Percentiles rank a stretch among this genome's conserved stretches.
phyloP scores from a whole-genome alignment of 2,113 vertebrate species.

The Ictalurus furcatus region DNA sequence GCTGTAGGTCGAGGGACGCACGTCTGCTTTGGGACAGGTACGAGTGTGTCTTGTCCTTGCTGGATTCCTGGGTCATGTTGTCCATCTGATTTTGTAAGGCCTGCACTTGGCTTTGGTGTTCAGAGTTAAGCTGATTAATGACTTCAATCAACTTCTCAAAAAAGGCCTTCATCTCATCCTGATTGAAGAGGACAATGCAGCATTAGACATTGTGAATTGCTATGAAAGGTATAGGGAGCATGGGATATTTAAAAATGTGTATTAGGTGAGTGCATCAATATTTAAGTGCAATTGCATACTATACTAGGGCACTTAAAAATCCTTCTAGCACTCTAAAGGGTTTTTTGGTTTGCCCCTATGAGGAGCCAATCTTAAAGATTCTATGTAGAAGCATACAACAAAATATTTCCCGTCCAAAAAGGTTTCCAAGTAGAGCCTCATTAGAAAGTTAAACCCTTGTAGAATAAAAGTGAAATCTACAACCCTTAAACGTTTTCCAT shows the following conservation, averaged over 20 bases:
- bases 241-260: background rate
- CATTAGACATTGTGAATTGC: background rate
- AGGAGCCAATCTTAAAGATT: background rate
- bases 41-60: conserved; percentile 67
- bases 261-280: background rate
- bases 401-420: background rate
- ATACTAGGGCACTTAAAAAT: background rate
- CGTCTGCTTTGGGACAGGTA: conserved; percentile 79
- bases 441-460: background rate
- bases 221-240: background rate
- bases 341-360: background rate
- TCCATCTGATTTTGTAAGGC: conserved; percentile 68
- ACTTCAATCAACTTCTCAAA: conserved; percentile 78
- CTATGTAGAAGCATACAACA: background rate
- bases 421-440: background rate
- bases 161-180: conserved; percentile 76
- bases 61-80: conserved; percentile 48
- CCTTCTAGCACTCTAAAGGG: background rate
- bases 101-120: conserved; percentile 76
- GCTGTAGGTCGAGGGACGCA: conserved; percentile 83
- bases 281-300: background rate
- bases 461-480: background rate
- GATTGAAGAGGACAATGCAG: conserved; percentile 43
- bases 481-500: background rate
- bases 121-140: conserved; percentile 70